phyloP scores from a whole-genome alignment of 2,113 vertebrate genomes.

The Astur gentilis region DNA sequence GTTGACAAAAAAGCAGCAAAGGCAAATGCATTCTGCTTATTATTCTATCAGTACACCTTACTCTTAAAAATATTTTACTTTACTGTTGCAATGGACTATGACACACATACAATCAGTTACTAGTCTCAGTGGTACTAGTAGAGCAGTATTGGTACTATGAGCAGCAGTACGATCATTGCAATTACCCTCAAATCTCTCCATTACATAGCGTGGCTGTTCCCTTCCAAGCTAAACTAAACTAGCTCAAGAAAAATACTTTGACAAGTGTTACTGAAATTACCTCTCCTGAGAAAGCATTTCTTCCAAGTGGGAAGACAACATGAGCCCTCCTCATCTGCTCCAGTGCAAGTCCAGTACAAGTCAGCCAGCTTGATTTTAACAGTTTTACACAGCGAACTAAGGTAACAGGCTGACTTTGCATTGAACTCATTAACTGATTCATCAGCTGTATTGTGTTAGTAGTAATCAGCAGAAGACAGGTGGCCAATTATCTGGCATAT shows the following conservation, averaged over 20 bases:
- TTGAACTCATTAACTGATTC: background rate
- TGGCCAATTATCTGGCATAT: background rate
- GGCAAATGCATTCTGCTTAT: background rate
- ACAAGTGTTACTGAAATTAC: background rate
- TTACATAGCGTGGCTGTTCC: background rate
- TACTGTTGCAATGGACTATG: background rate
- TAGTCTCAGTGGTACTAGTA: background rate
- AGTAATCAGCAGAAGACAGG: background rate
- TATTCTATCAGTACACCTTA: background rate
- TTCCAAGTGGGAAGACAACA: background rate
- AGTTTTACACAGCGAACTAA: background rate
- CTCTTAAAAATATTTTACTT: background rate
- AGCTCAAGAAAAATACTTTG: background rate
- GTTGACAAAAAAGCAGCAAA: background rate
- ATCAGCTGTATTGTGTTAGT: background rate
- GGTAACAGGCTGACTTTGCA: background rate
- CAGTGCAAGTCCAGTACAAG: background rate
- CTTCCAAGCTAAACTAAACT: background rate
- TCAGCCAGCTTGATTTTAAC: background rate
- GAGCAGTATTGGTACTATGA: background rate
- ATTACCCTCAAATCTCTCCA: background rate
- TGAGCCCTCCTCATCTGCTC: background rate
- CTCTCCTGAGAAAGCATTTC: background rate
- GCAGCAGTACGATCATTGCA: accelerated
- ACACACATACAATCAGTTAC: background rate